Evolutionary conservation across 2,888 invertebrate species (phyloP).

Genomic region (Amphipyra berbera): DNA sequence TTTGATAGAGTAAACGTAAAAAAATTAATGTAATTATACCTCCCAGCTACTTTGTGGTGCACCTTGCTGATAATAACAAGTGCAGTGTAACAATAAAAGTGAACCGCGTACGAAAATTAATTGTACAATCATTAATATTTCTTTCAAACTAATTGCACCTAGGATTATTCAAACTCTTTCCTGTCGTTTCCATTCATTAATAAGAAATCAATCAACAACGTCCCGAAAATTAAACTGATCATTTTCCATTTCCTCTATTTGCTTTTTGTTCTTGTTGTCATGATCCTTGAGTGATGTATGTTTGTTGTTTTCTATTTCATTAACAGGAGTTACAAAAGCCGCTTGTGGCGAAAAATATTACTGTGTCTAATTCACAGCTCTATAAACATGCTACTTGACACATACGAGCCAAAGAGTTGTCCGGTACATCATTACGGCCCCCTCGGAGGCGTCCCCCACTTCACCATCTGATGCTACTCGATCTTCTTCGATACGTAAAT

Average conservation of each 20-base stretch:
- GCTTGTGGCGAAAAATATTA: too few species aligned
- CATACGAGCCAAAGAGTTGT: slow-evolving; percentile 63
- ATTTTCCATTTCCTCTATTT: too few species aligned
- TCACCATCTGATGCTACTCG: slow-evolving; percentile 53
- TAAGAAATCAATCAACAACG: too few species aligned
- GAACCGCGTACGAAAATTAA: not conserved
- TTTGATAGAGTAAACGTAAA: slow-evolving; percentile 16
- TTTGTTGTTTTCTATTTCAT: too few species aligned
- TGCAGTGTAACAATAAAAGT: slow-evolving; percentile 26
- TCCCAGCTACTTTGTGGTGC: slow-evolving; percentile 26
- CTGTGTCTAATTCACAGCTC: slow-evolving; percentile 53
- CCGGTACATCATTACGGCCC: slow-evolving; percentile 65
- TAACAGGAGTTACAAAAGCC: too few species aligned
- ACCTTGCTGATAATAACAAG: slow-evolving; percentile 30
- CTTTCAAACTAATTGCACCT: too few species aligned
- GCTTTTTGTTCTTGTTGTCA: too few species aligned
- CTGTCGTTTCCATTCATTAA: too few species aligned
- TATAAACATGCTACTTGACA: slow-evolving; percentile 34
- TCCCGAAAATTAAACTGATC: too few species aligned
- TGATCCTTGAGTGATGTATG: too few species aligned
- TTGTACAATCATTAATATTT: not conserved
- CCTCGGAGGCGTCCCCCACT: slow-evolving; percentile 48
- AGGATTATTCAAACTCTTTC: too few species aligned
- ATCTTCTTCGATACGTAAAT: slow-evolving; percentile 43
- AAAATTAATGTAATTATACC: slow-evolving; percentile 34